These are phyloP conservation scores for Scortum barcoo DNA, from an alignment of 2,113 vertebrate species.

Conservation along the genomic window DNA sequence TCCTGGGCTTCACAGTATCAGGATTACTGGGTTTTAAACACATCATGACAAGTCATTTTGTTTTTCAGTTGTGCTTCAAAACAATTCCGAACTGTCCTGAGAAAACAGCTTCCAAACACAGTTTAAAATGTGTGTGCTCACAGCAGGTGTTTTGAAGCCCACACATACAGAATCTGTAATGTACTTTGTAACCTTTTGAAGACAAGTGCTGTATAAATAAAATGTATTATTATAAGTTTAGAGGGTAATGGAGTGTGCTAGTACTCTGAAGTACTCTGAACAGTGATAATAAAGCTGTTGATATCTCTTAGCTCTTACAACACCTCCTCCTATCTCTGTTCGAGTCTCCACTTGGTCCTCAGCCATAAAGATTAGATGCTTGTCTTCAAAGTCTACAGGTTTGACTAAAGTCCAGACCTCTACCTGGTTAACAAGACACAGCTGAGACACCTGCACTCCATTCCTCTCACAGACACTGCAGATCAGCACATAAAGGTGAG, in stretches of 20 bases:
- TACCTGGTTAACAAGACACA: slow-evolving; percentile 55
- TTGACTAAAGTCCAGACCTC: slow-evolving; percentile 55
- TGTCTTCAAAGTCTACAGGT: slow-evolving; percentile 41
- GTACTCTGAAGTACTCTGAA: background rate
- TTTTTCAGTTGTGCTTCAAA: no score
- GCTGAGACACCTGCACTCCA: background rate
- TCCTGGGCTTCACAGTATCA: no score
- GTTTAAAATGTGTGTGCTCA: background rate
- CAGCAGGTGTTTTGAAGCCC: background rate
- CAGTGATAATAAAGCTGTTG: slow-evolving; percentile 6
- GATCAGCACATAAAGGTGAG: slow-evolving; percentile 55
- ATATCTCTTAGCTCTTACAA: slow-evolving; percentile 37
- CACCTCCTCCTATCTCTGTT: slow-evolving; percentile 31
- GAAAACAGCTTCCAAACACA: background rate
- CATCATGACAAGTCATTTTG: no score
- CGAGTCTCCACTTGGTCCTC: background rate
- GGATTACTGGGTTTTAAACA: no score
- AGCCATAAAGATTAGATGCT: slow-evolving; percentile 70
- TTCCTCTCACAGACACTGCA: background rate
- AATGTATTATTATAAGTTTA: no score
- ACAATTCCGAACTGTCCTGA: no score
- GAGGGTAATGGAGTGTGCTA: background rate
- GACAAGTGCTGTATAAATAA: no score
- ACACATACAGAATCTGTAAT: background rate
- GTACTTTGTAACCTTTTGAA: no score